phyloP scores from a whole-genome alignment of 2,888 invertebrate genomes.

The Helleia helle region DNA sequence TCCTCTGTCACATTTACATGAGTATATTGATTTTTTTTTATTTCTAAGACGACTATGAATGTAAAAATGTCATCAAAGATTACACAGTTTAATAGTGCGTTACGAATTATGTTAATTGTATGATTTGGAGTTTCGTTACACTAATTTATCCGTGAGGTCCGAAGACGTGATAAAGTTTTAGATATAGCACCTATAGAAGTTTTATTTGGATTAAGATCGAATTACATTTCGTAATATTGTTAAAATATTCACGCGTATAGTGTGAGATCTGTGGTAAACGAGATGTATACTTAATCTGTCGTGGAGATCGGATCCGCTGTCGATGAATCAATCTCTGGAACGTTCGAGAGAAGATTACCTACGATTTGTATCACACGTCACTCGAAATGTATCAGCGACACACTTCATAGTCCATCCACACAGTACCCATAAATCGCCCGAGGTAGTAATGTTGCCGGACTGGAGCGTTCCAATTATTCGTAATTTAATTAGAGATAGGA shows the following conservation, averaged over 20 bases:
- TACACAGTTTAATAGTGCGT: conserved; percentile 5
- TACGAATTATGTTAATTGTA: not conserved
- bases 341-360: conserved; percentile 46
- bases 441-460: not conserved
- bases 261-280: conserved; percentile 43
- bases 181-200: conserved; percentile 22
- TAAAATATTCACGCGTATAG: conserved; percentile 43
- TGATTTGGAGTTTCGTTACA: conserved; percentile 21
- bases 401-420: no score
- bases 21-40: no score
- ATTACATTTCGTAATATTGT: conserved; percentile 43
- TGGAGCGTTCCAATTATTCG: conserved; percentile 32
- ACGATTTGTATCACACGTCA: conserved; percentile 48
- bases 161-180: not conserved
- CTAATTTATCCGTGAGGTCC: conserved; percentile 42
- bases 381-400: no score
- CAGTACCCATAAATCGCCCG: not conserved
- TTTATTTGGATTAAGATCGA: conserved; percentile 52
- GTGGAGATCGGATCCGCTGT: conserved; percentile 49
- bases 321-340: conserved; percentile 63
- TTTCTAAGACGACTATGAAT: not conserved
- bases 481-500: conserved; percentile 41
- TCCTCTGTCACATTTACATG: no score
- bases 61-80: not conserved
- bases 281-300: conserved; percentile 47